A percentile compares a stretch with the other conserved stretches of the same genome.
Conservation (phyloP, 2,888 invertebrate genomes). For the Anodontia alba region DNA sequence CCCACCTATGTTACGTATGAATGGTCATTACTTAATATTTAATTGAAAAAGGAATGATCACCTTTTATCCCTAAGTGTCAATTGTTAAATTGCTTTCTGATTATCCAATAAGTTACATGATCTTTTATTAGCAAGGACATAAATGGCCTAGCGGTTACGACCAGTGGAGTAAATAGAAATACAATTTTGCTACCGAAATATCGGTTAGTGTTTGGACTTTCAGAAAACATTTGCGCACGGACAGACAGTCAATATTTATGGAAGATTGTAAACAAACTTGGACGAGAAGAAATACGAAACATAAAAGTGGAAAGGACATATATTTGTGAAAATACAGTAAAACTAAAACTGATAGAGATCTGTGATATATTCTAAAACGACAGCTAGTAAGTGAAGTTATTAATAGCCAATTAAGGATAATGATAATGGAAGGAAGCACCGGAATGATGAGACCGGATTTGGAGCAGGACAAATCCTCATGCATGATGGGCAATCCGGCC, state of each 20-base stretch:
- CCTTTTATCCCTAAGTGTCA: conserved; percentile 52
- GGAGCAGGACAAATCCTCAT: conserved; percentile 61
- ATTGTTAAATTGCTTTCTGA: conserved; percentile 50
- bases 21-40: conserved; percentile 33
- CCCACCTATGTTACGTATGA: conserved; percentile 32
- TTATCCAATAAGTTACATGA: conserved; percentile 61
- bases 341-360: neutral
- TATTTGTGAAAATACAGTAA: neutral
- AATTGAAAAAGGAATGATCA: conserved; percentile 59
- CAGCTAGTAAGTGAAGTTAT: no score
- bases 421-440: conserved; percentile 36
- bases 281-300: neutral
- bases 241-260: conserved; percentile 4
- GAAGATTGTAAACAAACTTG: neutral
- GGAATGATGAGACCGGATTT: conserved; percentile 38
- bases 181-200: neutral
- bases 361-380: no score
- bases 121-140: conserved; percentile 35
- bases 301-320: neutral
- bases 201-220: neutral
- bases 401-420: no score
- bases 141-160: conserved; percentile 15
- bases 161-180: neutral
- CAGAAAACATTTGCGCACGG: neutral
- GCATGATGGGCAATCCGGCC: conserved; percentile 64